Conservation (phyloP, 2,797 vertebrate genomes). For the Falco naumanni region DNA sequence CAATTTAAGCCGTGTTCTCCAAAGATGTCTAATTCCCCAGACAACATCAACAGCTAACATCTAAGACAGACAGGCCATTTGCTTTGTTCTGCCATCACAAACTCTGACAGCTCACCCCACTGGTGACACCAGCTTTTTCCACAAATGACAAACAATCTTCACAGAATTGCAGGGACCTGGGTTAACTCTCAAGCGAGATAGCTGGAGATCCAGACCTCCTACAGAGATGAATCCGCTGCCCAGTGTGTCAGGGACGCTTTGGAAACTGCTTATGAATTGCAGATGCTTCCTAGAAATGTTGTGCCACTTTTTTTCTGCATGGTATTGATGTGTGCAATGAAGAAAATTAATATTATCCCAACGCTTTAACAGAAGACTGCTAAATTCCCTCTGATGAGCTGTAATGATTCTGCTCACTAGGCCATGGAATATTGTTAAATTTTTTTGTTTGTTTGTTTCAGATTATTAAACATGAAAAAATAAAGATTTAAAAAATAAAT, state of each 20-base stretch:
- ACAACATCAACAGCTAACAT: fast-evolving
- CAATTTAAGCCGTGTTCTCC: neutral
- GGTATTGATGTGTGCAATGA: fast-evolving
- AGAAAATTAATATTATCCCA: neutral
- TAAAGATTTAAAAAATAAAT: neutral
- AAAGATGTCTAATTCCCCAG: neutral
- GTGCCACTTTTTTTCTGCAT: neutral
- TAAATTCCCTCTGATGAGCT: neutral
- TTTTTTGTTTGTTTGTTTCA: neutral
- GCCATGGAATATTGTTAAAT: neutral
- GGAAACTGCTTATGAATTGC: neutral
- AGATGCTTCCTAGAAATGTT: neutral
- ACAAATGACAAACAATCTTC: neutral
- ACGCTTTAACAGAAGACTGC: neutral
- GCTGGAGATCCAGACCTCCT: neutral
- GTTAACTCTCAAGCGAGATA: neutral
- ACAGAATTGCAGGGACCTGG: neutral
- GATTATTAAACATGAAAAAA: neutral
- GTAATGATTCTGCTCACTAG: neutral
- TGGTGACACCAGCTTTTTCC: neutral
- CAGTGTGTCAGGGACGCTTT: neutral
- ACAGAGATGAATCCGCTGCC: neutral
- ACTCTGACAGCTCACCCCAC: neutral
- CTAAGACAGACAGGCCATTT: neutral
- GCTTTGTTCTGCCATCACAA: neutral